A percentile compares a stretch with the other conserved stretches of the same genome.
Conservation (phyloP, 1,140 invertebrate species). For the Drosophila arawakana region DNA sequence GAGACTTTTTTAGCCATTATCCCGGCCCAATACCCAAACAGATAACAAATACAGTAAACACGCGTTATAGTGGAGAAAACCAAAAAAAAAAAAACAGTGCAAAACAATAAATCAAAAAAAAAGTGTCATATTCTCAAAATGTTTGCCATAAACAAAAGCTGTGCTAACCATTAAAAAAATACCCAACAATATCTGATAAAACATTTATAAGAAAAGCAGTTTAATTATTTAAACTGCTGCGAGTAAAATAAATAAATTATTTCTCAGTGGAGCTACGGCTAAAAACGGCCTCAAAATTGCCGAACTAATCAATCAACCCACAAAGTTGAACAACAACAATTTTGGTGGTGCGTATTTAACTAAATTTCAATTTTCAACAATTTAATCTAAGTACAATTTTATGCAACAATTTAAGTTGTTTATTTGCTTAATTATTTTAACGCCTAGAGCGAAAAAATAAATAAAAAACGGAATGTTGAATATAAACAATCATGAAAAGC, state of each 20-base stretch:
- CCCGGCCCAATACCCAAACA: constrained; percentile 24
- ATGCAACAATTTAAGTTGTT: background rate
- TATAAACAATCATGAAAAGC: constrained; percentile 40
- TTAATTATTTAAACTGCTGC: constrained; percentile 22
- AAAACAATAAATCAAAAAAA: background rate
- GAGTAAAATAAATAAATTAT: constrained; percentile 3
- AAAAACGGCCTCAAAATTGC: constrained; percentile 69
- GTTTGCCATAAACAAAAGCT: constrained; percentile 66
- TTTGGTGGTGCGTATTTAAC: constrained; percentile 75
- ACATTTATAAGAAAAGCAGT: constrained; percentile 18
- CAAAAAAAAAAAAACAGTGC: too few relatives aligned
- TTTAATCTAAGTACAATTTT: background rate
- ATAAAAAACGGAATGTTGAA: constrained; percentile 22
- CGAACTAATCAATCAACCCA: constrained; percentile 79
- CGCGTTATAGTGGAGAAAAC: constrained; percentile 12
- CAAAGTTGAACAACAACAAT: constrained; percentile 80
- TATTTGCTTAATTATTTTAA: constrained; percentile 27
- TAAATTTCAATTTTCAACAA: background rate
- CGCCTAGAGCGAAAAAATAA: background rate
- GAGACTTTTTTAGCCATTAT: constrained; percentile 30
- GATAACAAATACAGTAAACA: constrained; percentile 22
- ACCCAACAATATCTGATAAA: background rate
- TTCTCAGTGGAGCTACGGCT: constrained; percentile 10
- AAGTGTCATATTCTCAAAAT: constrained; percentile 48
- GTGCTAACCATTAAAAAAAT: constrained; percentile 17